Percentiles rank a stretch among this genome's conserved stretches.
phyloP scores from a whole-genome alignment of 2,888 invertebrate genomes.

The Prosapia bicincta region DNA sequence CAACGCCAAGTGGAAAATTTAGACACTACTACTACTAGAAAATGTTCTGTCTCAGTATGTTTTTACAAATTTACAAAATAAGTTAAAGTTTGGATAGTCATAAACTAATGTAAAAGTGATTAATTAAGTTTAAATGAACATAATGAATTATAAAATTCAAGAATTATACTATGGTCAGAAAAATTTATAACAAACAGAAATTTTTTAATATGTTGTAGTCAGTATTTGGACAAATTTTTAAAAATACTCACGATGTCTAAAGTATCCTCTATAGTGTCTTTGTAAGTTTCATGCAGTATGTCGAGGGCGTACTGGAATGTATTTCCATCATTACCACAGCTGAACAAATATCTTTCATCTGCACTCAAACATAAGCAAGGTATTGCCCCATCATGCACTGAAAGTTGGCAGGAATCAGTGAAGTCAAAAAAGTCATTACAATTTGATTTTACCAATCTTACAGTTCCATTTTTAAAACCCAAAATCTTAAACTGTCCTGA shows the following conservation, averaged over 20 bases:
- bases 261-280: background rate
- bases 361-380: background rate
- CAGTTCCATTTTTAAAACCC: background rate
- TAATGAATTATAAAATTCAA: too few relatives aligned
- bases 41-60: too few relatives aligned
- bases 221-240: too few relatives aligned
- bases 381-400: background rate
- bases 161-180: too few relatives aligned
- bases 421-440: background rate
- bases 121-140: too few relatives aligned
- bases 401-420: background rate
- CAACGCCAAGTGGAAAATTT: too few relatives aligned
- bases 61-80: too few relatives aligned
- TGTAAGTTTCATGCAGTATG: background rate
- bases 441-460: background rate
- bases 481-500: background rate
- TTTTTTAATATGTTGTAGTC: too few relatives aligned
- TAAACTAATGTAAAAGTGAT: too few relatives aligned
- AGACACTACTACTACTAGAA: too few relatives aligned
- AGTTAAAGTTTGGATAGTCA: too few relatives aligned
- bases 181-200: too few relatives aligned
- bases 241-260: background rate
- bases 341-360: background rate
- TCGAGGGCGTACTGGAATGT: background rate
- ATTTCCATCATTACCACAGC: background rate